phyloP scores from a whole-genome alignment of 2,888 invertebrate genomes.

The Euphydryas editha region DNA sequence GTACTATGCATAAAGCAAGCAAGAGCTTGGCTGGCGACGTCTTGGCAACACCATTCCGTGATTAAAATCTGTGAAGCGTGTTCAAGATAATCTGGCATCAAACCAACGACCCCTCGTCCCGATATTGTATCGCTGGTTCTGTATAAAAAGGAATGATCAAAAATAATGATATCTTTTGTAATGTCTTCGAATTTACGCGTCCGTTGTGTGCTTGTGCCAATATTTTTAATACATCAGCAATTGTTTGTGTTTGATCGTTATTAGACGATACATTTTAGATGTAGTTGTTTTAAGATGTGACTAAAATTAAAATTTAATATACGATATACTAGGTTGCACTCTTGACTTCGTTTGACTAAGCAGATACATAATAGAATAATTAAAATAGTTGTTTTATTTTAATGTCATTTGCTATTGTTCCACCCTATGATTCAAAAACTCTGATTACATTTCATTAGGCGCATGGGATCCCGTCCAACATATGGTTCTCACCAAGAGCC shows the following conservation, averaged over 20 bases:
- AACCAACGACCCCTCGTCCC: slow-evolving; percentile 56
- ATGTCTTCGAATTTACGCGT: slow-evolving; percentile 32
- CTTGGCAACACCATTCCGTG: slow-evolving; percentile 68
- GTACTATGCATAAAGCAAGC: slow-evolving; percentile 29
- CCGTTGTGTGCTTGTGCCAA: slow-evolving; percentile 33
- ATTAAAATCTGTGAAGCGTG: slow-evolving; percentile 74
- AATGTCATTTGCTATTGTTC: too few species aligned
- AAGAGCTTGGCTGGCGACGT: slow-evolving; percentile 46
- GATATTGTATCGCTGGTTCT: slow-evolving; percentile 47
- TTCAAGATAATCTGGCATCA: slow-evolving; percentile 70
- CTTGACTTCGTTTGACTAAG: too few species aligned
- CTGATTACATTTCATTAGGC: too few species aligned
- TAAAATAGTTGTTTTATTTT: too few species aligned
- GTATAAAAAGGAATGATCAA: slow-evolving; percentile 46
- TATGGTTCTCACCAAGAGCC: too few species aligned
- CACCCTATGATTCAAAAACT: too few species aligned
- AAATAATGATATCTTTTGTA: slow-evolving; percentile 45
- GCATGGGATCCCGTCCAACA: too few species aligned
- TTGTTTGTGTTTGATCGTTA: slow-evolving; percentile 9
- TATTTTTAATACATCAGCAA: slow-evolving; percentile 25
- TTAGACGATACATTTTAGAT: neutral
- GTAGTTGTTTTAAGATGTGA: neutral
- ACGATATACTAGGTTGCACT: too few species aligned
- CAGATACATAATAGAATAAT: too few species aligned
- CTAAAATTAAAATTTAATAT: neutral